phyloP scores from a whole-genome alignment of 2,888 invertebrate species.

The Horisme vitalbata region DNA sequence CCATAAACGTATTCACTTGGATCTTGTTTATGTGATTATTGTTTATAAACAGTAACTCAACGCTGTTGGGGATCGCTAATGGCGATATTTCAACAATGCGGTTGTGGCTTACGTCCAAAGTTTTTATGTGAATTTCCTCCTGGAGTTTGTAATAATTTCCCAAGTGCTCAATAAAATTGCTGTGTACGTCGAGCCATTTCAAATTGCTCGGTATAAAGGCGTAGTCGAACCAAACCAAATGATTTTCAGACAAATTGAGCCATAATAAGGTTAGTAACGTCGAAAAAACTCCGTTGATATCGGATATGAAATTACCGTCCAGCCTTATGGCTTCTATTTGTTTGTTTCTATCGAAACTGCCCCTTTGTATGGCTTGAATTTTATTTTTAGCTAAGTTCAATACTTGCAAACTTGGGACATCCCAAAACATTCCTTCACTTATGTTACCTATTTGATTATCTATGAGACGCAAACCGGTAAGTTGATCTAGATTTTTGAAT shows the following conservation, averaged over 20 bases:
- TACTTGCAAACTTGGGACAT: constrained; percentile 91
- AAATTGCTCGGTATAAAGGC: constrained; percentile 94
- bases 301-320: constrained; percentile 93
- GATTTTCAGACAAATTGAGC: constrained; percentile 95
- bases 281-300: constrained; percentile 94
- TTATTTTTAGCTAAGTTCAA: constrained; percentile 95
- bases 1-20: constrained; percentile 92
- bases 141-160: constrained; percentile 94
- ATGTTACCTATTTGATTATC: constrained; percentile 94
- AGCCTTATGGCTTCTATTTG: constrained; percentile 93
- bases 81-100: constrained; percentile 90
- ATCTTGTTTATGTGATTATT: constrained; percentile 93
- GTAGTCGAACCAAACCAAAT: constrained; percentile 96
- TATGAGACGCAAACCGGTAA: constrained; percentile 93
- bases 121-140: constrained; percentile 90
- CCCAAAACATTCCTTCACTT: constrained; percentile 92
- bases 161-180: constrained; percentile 93
- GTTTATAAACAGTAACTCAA: constrained; percentile 93
- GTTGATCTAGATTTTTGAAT: constrained; percentile 91
- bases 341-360: constrained; percentile 91
- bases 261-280: constrained; percentile 91
- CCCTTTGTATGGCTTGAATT: constrained; percentile 91
- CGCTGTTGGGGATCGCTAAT: constrained; percentile 92
- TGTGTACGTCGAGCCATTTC: constrained; percentile 95
- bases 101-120: constrained; percentile 94